Conservation (phyloP, 2,797 vertebrate genomes). For the Balearica regulorum region DNA sequence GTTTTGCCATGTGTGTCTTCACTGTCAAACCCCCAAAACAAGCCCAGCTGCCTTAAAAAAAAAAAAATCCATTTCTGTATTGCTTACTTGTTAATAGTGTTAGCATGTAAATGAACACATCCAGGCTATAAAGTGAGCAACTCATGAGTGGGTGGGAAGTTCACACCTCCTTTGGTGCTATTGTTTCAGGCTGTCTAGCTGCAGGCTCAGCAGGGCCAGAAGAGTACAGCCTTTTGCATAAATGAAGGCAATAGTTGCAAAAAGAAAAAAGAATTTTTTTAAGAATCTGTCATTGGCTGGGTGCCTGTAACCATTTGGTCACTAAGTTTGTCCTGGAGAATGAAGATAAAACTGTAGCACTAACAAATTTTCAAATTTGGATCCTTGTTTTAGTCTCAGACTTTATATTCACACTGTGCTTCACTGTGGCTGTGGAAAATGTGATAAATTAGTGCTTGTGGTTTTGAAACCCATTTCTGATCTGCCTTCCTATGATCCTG, state of each 20-base stretch:
- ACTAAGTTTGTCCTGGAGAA: background rate
- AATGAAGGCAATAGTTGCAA: background rate
- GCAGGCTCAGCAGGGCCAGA: background rate
- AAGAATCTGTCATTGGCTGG: background rate
- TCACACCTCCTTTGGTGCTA: constrained; percentile 1
- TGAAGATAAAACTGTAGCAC: background rate
- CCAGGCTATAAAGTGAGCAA: constrained; percentile 1
- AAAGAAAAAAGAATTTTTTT: background rate
- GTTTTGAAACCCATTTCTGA: background rate
- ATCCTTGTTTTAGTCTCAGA: background rate
- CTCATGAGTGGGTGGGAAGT: background rate
- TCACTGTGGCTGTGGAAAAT: background rate
- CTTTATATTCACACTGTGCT: background rate
- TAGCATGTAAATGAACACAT: constrained; percentile 48
- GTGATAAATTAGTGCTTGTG: background rate
- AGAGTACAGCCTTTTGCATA: background rate
- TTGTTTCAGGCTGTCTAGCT: constrained; percentile 11
- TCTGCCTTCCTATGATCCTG: background rate
- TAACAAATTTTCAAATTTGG: background rate
- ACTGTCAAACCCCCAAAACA: constrained; percentile 4
- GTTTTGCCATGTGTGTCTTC: constrained; percentile 4
- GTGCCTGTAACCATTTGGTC: background rate
- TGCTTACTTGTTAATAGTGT: background rate
- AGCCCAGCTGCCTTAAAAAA: constrained; percentile 11
- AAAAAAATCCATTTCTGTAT: background rate